These are phyloP conservation scores for Cremastobaeus sp. DNA, from an alignment of 2,888 invertebrate species.

Conservation along the genomic window DNA sequence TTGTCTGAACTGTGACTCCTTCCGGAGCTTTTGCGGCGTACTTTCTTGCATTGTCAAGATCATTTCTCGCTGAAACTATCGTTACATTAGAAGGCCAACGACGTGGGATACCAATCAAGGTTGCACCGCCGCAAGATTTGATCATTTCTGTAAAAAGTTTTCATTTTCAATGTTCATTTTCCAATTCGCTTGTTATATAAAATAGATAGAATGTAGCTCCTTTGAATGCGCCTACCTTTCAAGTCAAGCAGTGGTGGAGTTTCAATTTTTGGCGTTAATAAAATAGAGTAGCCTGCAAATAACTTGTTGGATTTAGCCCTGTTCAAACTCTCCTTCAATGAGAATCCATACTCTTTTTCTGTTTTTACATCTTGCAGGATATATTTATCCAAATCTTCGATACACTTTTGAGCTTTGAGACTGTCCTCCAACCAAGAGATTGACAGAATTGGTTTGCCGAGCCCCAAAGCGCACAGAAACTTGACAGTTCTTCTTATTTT, in stretches of 20 bases:
- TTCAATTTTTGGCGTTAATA: slow-evolving; percentile 79
- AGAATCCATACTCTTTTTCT: slow-evolving; percentile 79
- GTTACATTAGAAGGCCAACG: slow-evolving; percentile 74
- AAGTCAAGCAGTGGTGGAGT: slow-evolving; percentile 79
- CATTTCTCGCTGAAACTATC: slow-evolving; percentile 78
- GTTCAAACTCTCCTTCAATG: slow-evolving; percentile 76
- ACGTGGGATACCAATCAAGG: slow-evolving; percentile 70
- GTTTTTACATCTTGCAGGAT: slow-evolving; percentile 78
- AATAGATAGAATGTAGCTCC: no score
- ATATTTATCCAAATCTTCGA: slow-evolving; percentile 76
- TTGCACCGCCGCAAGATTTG: slow-evolving; percentile 78
- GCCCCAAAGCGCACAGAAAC: slow-evolving; percentile 80
- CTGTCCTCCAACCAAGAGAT: slow-evolving; percentile 79
- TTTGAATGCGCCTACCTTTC: no score
- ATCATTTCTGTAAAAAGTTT: slow-evolving; percentile 78
- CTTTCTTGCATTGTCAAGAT: slow-evolving; percentile 75
- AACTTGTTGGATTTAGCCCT: slow-evolving; percentile 75
- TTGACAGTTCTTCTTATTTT: slow-evolving; percentile 80
- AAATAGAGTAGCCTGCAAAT: slow-evolving; percentile 78
- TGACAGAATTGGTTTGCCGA: slow-evolving; percentile 80
- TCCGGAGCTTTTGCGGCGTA: slow-evolving; percentile 75
- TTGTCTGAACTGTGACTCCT: slow-evolving; percentile 77
- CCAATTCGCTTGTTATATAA: no score
- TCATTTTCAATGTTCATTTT: slow-evolving; percentile 5
- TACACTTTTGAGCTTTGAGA: slow-evolving; percentile 74